A percentile compares a stretch with the other conserved stretches of the same genome.
Conservation (phyloP, 2,888 invertebrate species). For the Drosophila ezoana region DNA sequence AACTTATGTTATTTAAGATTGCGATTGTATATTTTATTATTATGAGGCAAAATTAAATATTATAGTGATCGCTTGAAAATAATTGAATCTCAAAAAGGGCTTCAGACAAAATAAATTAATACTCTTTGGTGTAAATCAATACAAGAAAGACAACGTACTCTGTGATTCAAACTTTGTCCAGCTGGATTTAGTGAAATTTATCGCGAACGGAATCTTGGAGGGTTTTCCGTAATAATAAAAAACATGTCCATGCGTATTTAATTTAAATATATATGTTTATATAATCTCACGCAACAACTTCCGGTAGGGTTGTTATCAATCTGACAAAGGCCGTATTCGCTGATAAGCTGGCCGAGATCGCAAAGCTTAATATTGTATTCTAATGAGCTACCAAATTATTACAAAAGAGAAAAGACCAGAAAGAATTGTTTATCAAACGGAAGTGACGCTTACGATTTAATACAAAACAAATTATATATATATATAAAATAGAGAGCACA, state of each 20-base stretch:
- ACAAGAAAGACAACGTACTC: too few species aligned
- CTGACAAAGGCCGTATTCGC: constrained; percentile 14
- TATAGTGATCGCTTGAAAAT: too few species aligned
- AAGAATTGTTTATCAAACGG: constrained; percentile 45
- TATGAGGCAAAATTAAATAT: too few species aligned
- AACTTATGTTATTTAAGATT: too few species aligned
- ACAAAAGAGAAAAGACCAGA: constrained; percentile 17
- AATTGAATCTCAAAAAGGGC: too few species aligned
- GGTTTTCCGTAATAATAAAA: not conserved
- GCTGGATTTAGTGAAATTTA: not conserved
- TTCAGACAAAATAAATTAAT: too few species aligned
- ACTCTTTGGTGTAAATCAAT: too few species aligned
- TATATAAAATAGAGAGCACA: too few species aligned
- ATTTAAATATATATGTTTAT: not conserved
- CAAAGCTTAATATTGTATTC: constrained; percentile 12
- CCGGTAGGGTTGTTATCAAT: constrained; percentile 34
- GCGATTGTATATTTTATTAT: too few species aligned
- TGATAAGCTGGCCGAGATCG: constrained; percentile 43
- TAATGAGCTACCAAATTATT: constrained; percentile 11
- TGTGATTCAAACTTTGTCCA: not conserved
- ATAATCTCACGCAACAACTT: constrained; percentile 29
- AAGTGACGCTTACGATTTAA: constrained; percentile 19
- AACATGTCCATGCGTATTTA: not conserved
- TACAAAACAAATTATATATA: not conserved
- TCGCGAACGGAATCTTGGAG: constrained; percentile 2